Base-by-base conservation (phyloP, 2,113 vertebrate genomes). In the Ascaphus truei region DNA sequence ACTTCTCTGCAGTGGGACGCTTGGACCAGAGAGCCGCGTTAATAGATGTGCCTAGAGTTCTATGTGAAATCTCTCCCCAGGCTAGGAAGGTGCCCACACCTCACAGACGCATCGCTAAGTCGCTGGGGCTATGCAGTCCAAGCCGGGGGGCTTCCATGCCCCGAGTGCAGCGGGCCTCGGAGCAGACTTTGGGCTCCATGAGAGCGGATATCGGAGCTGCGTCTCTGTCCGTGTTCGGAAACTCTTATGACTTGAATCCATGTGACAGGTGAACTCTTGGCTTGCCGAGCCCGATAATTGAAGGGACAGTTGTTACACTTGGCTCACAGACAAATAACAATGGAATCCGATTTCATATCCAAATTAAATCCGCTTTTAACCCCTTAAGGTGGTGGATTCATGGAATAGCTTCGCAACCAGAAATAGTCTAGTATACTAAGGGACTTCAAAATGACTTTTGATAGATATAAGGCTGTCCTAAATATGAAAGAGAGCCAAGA, bases 181-280 rank as follows among this genome's bases (percentile, higher is more conserved):
- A 98, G 52, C 87, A 92, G 31, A 94, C 92, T 0, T 81, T 98
- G 31, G 92, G 93, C 26, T 82, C 82, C 66, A 92, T 98, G 96
- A 90, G 95, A 26, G 89, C 92, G 1, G 95, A 98, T 62, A 97
- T 98, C 0, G 97, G 96, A 12, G 96, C 91, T n/a, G 91, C 96
- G 30, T 86, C 94, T 3, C 86, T 99, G 2, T 99, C 95, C 1
- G 91, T 99, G 26, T 96, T 96, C 33, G 96, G 96, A 73, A 94
- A 96, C 75, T 92, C 94, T 0, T 91, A 92, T 36, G 94, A 95
- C 75, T 77, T 99, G 75, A 93, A 97, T 77, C 89, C 93, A 6
- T 93, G 93, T 12, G 83, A 90, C 73, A 86, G 90, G 91, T 92
- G 57, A 66, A 39, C 23, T 33, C 11, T 1, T 57, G 30, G 18